phyloP scores from a whole-genome alignment of 2,113 vertebrate genomes.

The Dryoscopus gambensis region DNA sequence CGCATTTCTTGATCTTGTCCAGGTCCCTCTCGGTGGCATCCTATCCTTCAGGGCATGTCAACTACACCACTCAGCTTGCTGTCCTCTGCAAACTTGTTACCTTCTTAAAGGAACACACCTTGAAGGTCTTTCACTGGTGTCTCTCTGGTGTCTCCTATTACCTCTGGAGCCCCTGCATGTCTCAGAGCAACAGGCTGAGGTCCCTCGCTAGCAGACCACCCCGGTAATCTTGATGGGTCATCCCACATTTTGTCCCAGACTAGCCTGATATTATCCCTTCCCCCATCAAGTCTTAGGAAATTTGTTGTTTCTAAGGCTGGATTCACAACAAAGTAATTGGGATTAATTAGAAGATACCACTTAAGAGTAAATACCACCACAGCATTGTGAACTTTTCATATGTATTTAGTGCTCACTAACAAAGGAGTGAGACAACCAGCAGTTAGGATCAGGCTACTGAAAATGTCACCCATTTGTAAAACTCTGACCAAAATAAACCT shows the following conservation, averaged over 20 bases:
- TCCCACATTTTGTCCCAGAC: background rate
- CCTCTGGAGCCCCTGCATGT: background rate
- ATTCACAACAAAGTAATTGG: background rate
- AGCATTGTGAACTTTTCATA: background rate
- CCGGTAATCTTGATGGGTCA: rapidly evolving
- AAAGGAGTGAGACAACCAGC: background rate
- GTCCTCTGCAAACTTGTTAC: background rate
- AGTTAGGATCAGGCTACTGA: background rate
- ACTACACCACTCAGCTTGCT: background rate
- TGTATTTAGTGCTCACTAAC: background rate
- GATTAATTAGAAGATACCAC: background rate
- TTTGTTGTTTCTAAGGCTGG: background rate
- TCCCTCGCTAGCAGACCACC: rapidly evolving
- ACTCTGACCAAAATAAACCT: background rate
- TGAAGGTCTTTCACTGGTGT: no score
- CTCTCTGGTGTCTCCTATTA: background rate
- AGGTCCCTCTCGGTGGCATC: background rate
- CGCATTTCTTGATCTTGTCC: background rate
- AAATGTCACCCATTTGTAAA: background rate
- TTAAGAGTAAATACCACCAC: background rate
- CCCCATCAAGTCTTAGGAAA: background rate
- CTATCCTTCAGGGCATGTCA: background rate
- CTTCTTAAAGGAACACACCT: background rate
- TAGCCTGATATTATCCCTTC: background rate
- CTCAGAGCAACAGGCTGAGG: background rate